These are phyloP conservation scores for Leptocoma aspasia DNA, from an alignment of 2,113 vertebrate genomes.

Conservation along the genomic window DNA sequence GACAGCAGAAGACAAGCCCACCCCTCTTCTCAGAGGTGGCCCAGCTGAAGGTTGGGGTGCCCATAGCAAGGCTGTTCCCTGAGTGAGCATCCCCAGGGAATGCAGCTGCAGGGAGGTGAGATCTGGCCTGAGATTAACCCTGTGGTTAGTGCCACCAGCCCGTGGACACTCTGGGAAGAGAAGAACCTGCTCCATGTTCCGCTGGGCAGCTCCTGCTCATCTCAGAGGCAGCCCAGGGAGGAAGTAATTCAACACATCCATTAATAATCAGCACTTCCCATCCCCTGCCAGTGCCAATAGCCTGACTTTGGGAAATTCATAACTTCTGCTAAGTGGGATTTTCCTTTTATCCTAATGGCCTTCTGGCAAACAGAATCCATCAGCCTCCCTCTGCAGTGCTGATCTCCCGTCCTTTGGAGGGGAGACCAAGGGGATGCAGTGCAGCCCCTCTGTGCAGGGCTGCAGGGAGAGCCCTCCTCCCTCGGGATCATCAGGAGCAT, in stretches of 20 bases:
- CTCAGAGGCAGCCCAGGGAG: neutral
- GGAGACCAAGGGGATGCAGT: neutral
- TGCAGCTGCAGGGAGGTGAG: neutral
- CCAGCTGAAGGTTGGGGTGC: rapidly evolving
- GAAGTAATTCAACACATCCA: neutral
- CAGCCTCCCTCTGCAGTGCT: rapidly evolving
- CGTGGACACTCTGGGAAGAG: neutral
- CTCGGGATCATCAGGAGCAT: neutral
- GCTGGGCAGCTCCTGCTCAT: neutral
- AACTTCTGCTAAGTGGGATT: neutral
- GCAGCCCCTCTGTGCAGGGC: neutral
- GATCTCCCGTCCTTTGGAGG: rapidly evolving
- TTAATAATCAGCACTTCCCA: neutral
- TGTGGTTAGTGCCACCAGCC: too few species aligned
- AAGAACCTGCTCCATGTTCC: neutral
- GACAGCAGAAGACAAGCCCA: neutral
- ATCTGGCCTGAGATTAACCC: neutral
- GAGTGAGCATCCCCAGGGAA: neutral
- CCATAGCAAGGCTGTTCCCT: rapidly evolving
- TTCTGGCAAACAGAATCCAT: neutral
- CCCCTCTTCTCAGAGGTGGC: rapidly evolving
- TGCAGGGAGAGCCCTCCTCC: neutral
- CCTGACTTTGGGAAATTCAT: neutral
- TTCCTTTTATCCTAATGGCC: neutral
- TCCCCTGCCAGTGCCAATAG: neutral